phyloP scores from a whole-genome alignment of 1,140 invertebrate species.

The Micrasema longulum region DNA sequence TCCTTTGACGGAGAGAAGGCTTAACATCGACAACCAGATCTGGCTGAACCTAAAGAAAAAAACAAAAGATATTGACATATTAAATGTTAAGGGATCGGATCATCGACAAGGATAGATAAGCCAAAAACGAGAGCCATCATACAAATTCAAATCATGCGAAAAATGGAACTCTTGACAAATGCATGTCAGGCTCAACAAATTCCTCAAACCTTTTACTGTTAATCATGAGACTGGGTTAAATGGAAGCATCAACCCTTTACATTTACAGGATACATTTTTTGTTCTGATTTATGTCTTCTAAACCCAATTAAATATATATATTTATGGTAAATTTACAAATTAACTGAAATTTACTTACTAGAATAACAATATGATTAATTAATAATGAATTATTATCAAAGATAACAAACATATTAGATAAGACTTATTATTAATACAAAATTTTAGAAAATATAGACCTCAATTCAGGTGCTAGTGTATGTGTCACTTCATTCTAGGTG shows the following conservation, averaged over 20 bases:
- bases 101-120: background rate
- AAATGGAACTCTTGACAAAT: conserved; percentile 62
- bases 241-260: background rate
- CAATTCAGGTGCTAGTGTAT: too few relatives aligned
- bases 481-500: too few relatives aligned
- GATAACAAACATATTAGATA: too few relatives aligned
- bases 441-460: too few relatives aligned
- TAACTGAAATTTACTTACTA: background rate
- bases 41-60: conserved; percentile 71
- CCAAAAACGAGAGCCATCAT: too few relatives aligned
- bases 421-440: too few relatives aligned
- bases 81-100: background rate
- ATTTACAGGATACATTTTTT: background rate
- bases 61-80: background rate
- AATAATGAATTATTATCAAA: too few relatives aligned
- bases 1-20: conserved; percentile 87
- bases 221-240: conserved; percentile 58
- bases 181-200: conserved; percentile 62
- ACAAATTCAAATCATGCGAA: conserved; percentile 60
- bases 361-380: too few relatives aligned
- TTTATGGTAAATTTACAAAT: background rate
- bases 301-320: background rate
- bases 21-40: conserved; percentile 96
- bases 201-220: conserved; percentile 70
- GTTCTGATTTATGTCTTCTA: too few relatives aligned